Evolutionary conservation across 2,797 vertebrate species (phyloP), one percentile per base, ranked within the genome.

Genomic region (Zonotrichia albicollis): DNA sequence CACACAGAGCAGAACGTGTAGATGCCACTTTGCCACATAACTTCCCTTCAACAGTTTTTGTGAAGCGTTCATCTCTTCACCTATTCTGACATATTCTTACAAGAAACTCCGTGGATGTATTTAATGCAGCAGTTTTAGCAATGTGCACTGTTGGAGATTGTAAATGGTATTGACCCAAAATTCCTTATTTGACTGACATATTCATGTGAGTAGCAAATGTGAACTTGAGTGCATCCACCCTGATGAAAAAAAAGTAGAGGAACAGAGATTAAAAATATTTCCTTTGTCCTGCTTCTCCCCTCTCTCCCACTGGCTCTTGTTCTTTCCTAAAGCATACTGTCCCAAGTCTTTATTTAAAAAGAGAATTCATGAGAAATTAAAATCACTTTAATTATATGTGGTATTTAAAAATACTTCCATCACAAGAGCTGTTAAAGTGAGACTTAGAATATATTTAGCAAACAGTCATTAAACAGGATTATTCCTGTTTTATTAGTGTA

Each of bases 181-280:
- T 8, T 20, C 13, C 17, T 60, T 20, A 5, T 22, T 22, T 1
- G 0, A 45, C 7, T 26, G 34, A 7, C 36, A 1, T 32, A 29
- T 26, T 80, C 5, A 1, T 38, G 16, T 60, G n/a, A 71, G 54
- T 36, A 84, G 42, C 29, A 67, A 60, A 38, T 76, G 22, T 40
- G 11, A 77, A 26, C 13, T 76, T n/a, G 14, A 42, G 34, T 29
- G 17, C 18, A 12, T 64, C 36, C 38, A 1, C 32, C 8, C 18
- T 77, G 21, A 53, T 53, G 25, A 55, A 65, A 73, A 73, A 73
- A 85, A 53, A 67, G 12, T 42, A 76, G 40, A 45, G n/a, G 42
- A 74, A 32, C 17, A 21, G 36, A 57, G 19, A 50, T 64, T 11
- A 71, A 60, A 80, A 90, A 17, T 43, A 71, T 17, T 58, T 71